phyloP scores from a whole-genome alignment of 2,888 invertebrate genomes.

The Himalopsyche kuldschensis region DNA sequence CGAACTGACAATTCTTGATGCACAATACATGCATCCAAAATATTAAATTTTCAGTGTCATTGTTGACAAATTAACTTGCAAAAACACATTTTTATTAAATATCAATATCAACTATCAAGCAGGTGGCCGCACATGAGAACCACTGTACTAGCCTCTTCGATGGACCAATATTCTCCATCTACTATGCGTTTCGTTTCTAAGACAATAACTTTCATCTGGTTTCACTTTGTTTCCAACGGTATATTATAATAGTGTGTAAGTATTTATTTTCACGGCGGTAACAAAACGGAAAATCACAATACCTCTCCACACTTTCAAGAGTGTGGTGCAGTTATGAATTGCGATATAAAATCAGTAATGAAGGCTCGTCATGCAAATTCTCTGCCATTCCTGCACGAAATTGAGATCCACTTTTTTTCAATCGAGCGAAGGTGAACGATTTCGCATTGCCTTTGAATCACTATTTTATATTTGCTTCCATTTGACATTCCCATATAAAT shows the following conservation, averaged over 20 bases:
- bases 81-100: no score
- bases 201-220: background rate
- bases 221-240: background rate
- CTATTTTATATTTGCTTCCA: no score
- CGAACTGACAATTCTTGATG: no score
- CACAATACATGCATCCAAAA: no score
- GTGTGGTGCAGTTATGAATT: background rate
- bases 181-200: background rate
- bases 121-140: no score
- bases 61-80: no score
- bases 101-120: no score
- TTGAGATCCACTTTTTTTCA: background rate
- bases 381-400: background rate
- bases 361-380: background rate
- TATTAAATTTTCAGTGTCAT: no score
- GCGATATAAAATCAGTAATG: background rate
- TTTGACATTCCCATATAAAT: no score
- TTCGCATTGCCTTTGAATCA: background rate
- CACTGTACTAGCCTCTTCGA: no score
- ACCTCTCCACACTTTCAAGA: background rate
- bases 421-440: background rate
- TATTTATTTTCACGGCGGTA: background rate
- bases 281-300: background rate
- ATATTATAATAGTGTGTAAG: background rate
- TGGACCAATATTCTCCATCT: no score